These are phyloP conservation scores for Paelopatides confundens DNA, from an alignment of 53 echinoderm and acorn worm genomes.

Conservation along the genomic window DNA sequence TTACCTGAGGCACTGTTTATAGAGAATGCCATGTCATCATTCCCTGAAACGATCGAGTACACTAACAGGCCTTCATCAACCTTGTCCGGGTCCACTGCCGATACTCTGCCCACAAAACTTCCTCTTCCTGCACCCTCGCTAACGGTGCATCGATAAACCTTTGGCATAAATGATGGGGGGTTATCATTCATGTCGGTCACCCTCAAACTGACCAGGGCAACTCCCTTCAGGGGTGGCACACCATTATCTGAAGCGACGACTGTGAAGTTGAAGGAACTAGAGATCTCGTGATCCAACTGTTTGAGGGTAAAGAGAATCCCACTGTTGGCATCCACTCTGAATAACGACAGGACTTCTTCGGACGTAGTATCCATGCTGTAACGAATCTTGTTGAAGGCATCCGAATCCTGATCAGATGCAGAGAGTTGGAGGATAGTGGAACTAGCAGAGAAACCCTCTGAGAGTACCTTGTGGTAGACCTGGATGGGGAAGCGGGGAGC, in stretches of 20 bases:
- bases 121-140: conserved; percentile 94
- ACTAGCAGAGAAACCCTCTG: conserved; percentile 87
- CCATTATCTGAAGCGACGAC: conserved; percentile 92
- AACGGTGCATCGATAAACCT: conserved; percentile 75
- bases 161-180: conserved; percentile 75
- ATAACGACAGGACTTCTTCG: conserved; percentile 67
- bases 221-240: conserved; percentile 81
- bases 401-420: conserved; percentile 84
- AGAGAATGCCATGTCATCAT: conserved; percentile 90
- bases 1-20: conserved; percentile 87
- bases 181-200: conserved; percentile 98
- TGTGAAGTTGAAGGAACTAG: conserved; percentile 71
- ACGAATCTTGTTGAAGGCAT: conserved; percentile 62
- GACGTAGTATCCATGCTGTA: conserved; percentile 80
- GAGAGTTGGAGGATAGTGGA: conserved; percentile 72
- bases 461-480: conserved; percentile 81
- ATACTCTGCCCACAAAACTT: conserved; percentile 83
- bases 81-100: conserved; percentile 86
- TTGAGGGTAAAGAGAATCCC: conserved; percentile 91
- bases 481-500: conserved; percentile 78
- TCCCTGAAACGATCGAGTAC: conserved; percentile 94
- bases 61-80: conserved; percentile 76
- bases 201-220: conserved; percentile 72
- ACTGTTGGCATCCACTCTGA: conserved; percentile 89
- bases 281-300: conserved; percentile 82